Base-by-base conservation (phyloP, 2,888 invertebrate genomes). In the Thera britannica region DNA sequence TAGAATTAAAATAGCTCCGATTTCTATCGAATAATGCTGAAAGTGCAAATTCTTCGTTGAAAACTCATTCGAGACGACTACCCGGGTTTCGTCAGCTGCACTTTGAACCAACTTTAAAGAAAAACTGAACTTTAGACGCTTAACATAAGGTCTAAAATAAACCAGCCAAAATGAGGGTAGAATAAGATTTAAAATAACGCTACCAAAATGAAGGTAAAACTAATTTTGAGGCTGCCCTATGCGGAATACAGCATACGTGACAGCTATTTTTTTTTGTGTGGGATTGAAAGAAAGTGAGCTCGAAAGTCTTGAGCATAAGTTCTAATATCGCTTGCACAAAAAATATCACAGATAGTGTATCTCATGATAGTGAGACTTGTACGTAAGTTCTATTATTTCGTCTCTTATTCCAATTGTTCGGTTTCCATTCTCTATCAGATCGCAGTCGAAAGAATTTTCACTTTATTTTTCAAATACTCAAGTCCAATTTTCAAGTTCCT, bases 21-120 rank as follows among this genome's bases (percentile, higher is more conserved):
- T 70, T 70, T 62, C 62, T 56, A 67, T 62, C 67, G 58, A 58
- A 64, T 59, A 62, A 51, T 62, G 67, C 67, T 70, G 62, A 70
- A 67, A 57, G 52, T 67, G 65, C 11, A 49, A 65, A 71, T 68
- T 62, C 59, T 68, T 41, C 23, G 61, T 46, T 71, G 67, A 62
- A 71, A 71, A 65, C 57, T 68, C 67, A 62, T 65, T 68, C 61
- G 54, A 62, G 46, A 49, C 54, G 54, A 48, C 52, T 44, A 51
- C 55, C 48, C 60, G 52, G 48, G 51, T 68, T 60, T 67, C 9
- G 2, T 48, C 48, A 48, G 62, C 52, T 55, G 23, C 62, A 62
- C 62, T 62, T 48, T 3, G 5, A 62, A 62, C 12, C 1, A 5
- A 6, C 8, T 6, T 55, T n/a, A 48, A 62, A 9, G 5, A 36